These are phyloP conservation scores for Synergus japonicus DNA, from an alignment of 2,888 invertebrate genomes.

Conservation along the genomic window DNA sequence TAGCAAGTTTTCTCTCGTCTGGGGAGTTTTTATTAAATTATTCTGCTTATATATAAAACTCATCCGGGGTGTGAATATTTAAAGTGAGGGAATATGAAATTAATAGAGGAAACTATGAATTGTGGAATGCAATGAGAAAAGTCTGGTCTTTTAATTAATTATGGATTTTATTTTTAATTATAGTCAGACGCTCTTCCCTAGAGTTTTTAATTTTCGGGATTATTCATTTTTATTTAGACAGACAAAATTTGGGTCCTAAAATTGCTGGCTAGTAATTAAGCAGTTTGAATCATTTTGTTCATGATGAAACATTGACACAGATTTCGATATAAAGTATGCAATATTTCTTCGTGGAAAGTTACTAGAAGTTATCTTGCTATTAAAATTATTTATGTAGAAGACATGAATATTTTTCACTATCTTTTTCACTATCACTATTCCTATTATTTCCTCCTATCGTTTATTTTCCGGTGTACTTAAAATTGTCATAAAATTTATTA, in stretches of 20 bases:
- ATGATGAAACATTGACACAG: conserved; percentile 50
- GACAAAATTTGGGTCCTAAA: not conserved
- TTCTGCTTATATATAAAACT: not conserved
- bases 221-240: not conserved
- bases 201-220: not conserved
- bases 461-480: not conserved
- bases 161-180: not conserved
- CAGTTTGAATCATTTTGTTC: conserved; percentile 61
- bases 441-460: conserved; percentile 49
- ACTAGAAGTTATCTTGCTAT: too few relatives aligned
- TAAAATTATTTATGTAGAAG: too few relatives aligned
- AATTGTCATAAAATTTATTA: not conserved
- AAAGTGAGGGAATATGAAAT: not conserved
- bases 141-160: not conserved
- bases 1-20: not conserved
- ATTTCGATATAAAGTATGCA: conserved; percentile 47
- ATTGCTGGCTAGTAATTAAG: conserved; percentile 60
- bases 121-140: not conserved
- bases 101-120: not conserved
- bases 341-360: too few relatives aligned
- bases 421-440: conserved; percentile 33
- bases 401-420: too few relatives aligned
- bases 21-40: not conserved
- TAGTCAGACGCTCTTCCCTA: not conserved
- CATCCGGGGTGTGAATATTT: not conserved